Evolutionary conservation across 1,140 invertebrate species (phyloP), one percentile per base, ranked within the genome.

Genomic region (Papilio polyxenes): DNA sequence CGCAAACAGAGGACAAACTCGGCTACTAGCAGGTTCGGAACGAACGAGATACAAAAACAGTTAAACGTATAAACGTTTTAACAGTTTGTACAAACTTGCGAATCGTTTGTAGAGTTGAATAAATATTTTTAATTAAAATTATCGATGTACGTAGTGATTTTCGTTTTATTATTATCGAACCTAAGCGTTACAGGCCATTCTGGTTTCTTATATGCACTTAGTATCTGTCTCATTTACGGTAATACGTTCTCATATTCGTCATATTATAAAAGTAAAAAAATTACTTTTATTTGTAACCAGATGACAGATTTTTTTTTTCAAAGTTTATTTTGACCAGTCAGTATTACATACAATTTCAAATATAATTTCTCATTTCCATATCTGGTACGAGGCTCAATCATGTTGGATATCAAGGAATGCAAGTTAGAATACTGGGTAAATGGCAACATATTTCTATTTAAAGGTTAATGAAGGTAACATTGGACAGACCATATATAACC

Each of bases 1-100:
- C 40, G 48, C 75, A 76, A 76, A 76, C 17, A 76, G 75, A 23
- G 3, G 20, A n/a, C 7, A 76, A 31, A 76, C 10, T 48, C 62
- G 23, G 5, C 56, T 7, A 13, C 23, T 65, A 31, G 31, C 23
- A 20, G 62, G 62, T 3, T 3, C 10, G 31, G 23, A 72, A 72
- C 37, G 2, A 37, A 72, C 65, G 31, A 72, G 31, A 37, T 65
- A 3, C 62, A 37, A 65, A 65, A 65, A 51, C 2, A 51, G 49
- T 51, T 51, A 3, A 59, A 59, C 56, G 11, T n/a, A 59, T 59
- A 17, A 51, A 51, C 5, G 49, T 51, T 51, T 59, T 59, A 59
- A 59, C 37, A 72, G 9, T 72, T 72, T 72, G 17, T 10, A 75
- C 72, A 75, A 40, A 75, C 17, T 37, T 31, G 2, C 31, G 23